phyloP scores from a whole-genome alignment of 2,113 vertebrate species.

The Girardinichthys multiradiatus region DNA sequence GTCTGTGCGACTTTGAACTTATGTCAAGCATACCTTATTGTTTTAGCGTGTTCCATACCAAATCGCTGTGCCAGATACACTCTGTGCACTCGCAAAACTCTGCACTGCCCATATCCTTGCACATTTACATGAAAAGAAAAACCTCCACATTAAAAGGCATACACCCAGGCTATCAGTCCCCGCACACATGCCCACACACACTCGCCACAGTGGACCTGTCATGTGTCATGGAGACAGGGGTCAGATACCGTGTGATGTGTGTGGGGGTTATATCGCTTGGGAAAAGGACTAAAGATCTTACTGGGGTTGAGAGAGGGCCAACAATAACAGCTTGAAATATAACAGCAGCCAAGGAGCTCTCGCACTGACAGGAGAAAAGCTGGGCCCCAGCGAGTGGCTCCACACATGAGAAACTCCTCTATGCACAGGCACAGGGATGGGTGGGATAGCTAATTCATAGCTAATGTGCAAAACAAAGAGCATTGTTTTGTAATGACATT shows the following conservation, averaged over 20 bases:
- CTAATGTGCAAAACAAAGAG: constrained; percentile 90
- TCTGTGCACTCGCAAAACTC: constrained; percentile 29
- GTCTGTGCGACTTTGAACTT: constrained; percentile 67
- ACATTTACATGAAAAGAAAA: constrained; percentile 35
- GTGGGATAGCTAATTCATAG: constrained; percentile 86
- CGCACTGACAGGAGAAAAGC: constrained; percentile 66
- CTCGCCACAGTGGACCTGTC: constrained; percentile 68
- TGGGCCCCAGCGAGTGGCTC: constrained; percentile 79
- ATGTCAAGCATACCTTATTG: constrained; percentile 72
- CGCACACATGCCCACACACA: constrained; percentile 24
- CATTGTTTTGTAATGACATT: constrained; percentile 88
- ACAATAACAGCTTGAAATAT: constrained; percentile 97
- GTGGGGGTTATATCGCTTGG: constrained; percentile 93
- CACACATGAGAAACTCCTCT: constrained; percentile 86
- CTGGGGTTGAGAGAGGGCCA: constrained; percentile 85
- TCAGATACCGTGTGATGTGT: constrained; percentile 86
- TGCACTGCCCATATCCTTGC: constrained; percentile 9
- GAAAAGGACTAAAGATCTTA: constrained; percentile 92
- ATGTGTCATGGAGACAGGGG: constrained; percentile 86
- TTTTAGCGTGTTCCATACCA: constrained; percentile 62
- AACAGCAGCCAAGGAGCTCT: constrained; percentile 77
- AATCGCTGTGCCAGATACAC: constrained; percentile 49
- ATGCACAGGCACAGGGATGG: constrained; percentile 75
- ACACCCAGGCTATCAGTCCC: constrained; percentile 18
- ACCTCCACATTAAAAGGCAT: not conserved